A percentile compares a stretch with the other conserved stretches of the same genome.
Conservation (phyloP, 2,797 vertebrate genomes). For the Hipposideros larvatus region DNA sequence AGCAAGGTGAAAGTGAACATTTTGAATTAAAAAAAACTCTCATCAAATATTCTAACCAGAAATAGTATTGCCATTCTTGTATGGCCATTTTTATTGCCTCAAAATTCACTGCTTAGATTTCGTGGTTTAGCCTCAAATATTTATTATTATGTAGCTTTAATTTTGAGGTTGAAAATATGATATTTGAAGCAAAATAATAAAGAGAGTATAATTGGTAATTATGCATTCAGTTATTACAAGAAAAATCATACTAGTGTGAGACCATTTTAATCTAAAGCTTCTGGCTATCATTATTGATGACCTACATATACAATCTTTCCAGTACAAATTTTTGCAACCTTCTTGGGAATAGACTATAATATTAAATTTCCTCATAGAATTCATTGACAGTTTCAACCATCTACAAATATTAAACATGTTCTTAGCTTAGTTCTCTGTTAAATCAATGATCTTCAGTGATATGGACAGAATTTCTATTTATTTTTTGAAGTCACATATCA, state of each 20-base stretch:
- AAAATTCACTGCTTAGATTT: not conserved
- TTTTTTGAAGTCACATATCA: not conserved
- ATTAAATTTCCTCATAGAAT: not conserved
- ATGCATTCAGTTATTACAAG: not conserved
- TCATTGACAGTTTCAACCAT: not conserved
- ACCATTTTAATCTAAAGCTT: not conserved
- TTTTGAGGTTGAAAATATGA: not conserved
- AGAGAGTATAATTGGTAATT: not conserved
- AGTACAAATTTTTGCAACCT: not conserved
- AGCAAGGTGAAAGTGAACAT: not conserved
- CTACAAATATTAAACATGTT: not conserved
- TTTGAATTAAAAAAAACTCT: not conserved
- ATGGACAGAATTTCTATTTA: not conserved
- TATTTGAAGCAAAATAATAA: slow-evolving; percentile 36
- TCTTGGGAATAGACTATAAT: not conserved
- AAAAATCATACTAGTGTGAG: slow-evolving; percentile 1
- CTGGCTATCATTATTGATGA: not conserved
- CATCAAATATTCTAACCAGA: not conserved
- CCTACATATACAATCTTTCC: not conserved
- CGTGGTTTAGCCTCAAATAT: not conserved
- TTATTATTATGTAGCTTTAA: not conserved
- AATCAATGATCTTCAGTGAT: slow-evolving; percentile 13
- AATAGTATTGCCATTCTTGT: not conserved
- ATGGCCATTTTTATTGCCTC: not conserved
- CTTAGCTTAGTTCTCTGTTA: not conserved